phyloP scores from a whole-genome alignment of 2,113 vertebrate species.

The Gnathonemus longibarbis region DNA sequence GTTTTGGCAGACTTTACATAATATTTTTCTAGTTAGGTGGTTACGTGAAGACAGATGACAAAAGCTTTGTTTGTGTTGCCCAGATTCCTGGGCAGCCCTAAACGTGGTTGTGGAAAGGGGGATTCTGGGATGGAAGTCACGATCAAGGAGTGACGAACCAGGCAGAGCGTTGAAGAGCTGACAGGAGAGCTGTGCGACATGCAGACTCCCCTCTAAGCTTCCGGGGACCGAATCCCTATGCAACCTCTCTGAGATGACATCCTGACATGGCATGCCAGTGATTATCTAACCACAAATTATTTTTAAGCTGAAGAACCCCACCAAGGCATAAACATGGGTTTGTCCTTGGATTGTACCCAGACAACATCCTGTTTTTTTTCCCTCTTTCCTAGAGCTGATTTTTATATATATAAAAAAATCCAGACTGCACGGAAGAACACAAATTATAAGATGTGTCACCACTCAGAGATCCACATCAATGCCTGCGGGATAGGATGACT shows the following conservation, averaged over 20 bases:
- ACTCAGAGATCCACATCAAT: neutral
- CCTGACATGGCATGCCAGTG: neutral
- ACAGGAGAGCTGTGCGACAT: no score
- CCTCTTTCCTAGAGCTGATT: neutral
- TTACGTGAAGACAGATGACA: conserved; percentile 1
- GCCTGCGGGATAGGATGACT: neutral
- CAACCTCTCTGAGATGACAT: neutral
- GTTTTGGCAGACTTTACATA: conserved; percentile 4
- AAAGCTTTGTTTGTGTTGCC: neutral
- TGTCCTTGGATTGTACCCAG: neutral
- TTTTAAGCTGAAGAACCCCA: neutral
- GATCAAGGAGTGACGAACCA: neutral
- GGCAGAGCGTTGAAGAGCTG: neutral
- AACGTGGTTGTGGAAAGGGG: neutral
- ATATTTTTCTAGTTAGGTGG: conserved; percentile 5
- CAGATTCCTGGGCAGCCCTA: conserved; percentile 7
- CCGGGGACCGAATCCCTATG: neutral
- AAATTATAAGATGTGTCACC: neutral
- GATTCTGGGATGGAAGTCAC: conserved; percentile 2
- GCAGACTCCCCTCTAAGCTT: neutral
- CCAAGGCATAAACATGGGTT: neutral
- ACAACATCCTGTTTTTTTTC: neutral
- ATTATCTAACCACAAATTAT: neutral
- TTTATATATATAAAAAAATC: neutral
- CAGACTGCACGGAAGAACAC: neutral